Base-by-base conservation (phyloP, 2,888 invertebrate species). In the Cyrtodaria siliqua region DNA sequence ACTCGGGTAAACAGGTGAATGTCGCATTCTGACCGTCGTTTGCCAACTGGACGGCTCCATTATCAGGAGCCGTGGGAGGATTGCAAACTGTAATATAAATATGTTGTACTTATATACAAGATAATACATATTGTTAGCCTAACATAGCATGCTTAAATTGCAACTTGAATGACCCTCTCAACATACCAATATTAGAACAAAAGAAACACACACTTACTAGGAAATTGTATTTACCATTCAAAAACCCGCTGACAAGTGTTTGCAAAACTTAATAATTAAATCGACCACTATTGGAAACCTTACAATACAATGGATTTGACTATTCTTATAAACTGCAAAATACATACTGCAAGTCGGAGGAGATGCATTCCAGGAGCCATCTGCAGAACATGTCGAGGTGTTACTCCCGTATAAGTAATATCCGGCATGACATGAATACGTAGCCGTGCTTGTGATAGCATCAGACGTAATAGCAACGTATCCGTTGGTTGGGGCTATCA, bases 61-160 rank as follows among this genome's bases (percentile, higher is more conserved):
- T 69, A 29, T 42, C 72, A n/a, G 64, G 53, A 23, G 38, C 9
- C 12, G 18, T 23, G 0, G 79, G 75, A 6, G 64, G 26, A 49
- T 38, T 49, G 29, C 79, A 80, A n/a, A 72, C 79, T 80, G 50
- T 0, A 69, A n/a, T n/a, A n/a, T n/a, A n/a, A n/a, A n/a, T n/a
- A n/a, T n/a, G n/a, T n/a, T n/a, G n/a, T n/a, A n/a, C n/a, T n/a
- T n/a, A n/a, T n/a, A n/a, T n/a, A n/a, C n/a, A n/a, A n/a, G n/a
- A n/a, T n/a, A n/a, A n/a, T n/a, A n/a, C n/a, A n/a, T n/a, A n/a
- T n/a, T n/a, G n/a, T n/a, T n/a, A n/a, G n/a, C n/a, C n/a, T n/a
- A n/a, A n/a, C n/a, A n/a, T n/a, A n/a, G n/a, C n/a, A n/a, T n/a
- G n/a, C n/a, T n/a, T n/a, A n/a, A n/a, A n/a, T n/a, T n/a, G n/a